These are phyloP conservation scores for Ascaphus truei DNA, from an alignment of 2,113 vertebrate genomes.

Conservation along the genomic window DNA sequence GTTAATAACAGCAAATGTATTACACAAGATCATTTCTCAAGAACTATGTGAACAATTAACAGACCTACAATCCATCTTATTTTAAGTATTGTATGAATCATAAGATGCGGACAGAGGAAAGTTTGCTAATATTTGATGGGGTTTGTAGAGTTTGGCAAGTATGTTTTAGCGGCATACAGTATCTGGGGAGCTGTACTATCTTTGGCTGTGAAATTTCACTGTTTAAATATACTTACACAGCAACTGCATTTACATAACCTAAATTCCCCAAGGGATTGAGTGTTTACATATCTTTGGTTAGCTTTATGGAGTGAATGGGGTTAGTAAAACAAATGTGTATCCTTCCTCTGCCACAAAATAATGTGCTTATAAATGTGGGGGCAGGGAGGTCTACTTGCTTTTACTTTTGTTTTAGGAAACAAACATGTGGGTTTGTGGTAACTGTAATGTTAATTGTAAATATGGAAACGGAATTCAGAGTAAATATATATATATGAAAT, in stretches of 20 bases:
- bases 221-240: constrained; percentile 30
- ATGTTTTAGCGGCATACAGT: constrained; percentile 6
- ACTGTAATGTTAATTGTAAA: neutral
- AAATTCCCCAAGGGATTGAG: constrained; percentile 32
- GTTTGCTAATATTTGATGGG: constrained; percentile 27
- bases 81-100: constrained; percentile 26
- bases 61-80: constrained; percentile 34
- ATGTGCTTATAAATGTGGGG: neutral
- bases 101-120: constrained; percentile 18
- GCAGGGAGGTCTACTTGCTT: neutral
- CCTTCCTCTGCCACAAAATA: neutral
- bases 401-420: constrained; percentile 19
- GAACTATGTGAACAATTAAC: constrained; percentile 33
- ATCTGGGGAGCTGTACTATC: constrained; percentile 41
- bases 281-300: constrained; percentile 32
- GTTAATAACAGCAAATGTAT: constrained; percentile 38
- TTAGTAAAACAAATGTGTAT: constrained; percentile 30
- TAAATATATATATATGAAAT: constrained; percentile 1
- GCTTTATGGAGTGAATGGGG: constrained; percentile 25
- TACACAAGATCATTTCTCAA: constrained; percentile 37
- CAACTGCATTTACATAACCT: constrained; percentile 38
- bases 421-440: neutral
- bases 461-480: neutral
- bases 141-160: constrained; percentile 34
- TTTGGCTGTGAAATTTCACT: constrained; percentile 37